Evolutionary conservation across 2,888 invertebrate genomes (phyloP), one percentile per base, ranked within the genome.

Genomic region (Microctonus hyperodae): DNA sequence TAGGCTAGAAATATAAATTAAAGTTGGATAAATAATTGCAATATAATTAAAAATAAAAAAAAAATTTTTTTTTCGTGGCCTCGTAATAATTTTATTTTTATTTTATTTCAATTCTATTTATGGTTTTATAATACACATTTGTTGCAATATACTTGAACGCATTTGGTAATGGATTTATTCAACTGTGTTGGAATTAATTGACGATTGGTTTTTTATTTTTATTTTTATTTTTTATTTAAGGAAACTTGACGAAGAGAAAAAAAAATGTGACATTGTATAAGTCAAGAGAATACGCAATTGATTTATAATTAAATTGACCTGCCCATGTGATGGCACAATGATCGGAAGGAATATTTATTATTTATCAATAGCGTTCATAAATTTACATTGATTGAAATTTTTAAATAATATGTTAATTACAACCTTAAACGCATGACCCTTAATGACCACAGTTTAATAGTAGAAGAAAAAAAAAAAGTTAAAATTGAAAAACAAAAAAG

Each of bases 331-430:
- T 48, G 71, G 74, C 70, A 71, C 72, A 74, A 73, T 73, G 71
- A n/a, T 78, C 44, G 44, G 44, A 16, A 16, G 16, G 44, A 44
- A 44, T 44, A 44, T 44, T 44, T 16, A 20, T 44, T 44, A 44
- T 44, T 44, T 44, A 44, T 44, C 44, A 6, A n/a, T 16, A 7
- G 2, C 16, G 16, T 7, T 75, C 78, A 82, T 81, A 81, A 76
- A 83, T 83, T 81, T 79, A 75, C 82, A 83, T 83, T 79, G 73
- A 82, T 83, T 79, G 81, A 74, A 80, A 82, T 81, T 20, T 44
- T 20, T 68, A 68, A 71, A 74, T 79, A 65, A 64, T 70, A 80
- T 79, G 82, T 74, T 79, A 81, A 81, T 70, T 79, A 78, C 71
- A 86, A 87, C 76, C 85, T 85, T 72, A 85, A 77, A 48, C 63